phyloP scores from a whole-genome alignment of 2,113 vertebrate genomes.

The Coptodon bakossiorum region DNA sequence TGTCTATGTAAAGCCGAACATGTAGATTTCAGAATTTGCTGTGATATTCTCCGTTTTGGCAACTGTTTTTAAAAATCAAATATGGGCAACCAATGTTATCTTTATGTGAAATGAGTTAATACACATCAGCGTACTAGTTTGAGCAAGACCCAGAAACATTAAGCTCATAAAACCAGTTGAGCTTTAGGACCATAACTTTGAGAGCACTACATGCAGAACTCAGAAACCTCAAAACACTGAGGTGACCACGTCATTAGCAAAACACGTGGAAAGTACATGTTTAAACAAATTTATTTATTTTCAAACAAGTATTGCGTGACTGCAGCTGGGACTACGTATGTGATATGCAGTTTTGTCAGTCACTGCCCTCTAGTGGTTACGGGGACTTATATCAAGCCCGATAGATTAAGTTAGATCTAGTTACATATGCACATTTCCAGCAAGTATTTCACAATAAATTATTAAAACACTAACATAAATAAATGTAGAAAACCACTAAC shows the following conservation, averaged over 20 bases:
- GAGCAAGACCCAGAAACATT: background rate
- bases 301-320: accelerated
- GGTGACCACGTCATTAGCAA: background rate
- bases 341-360: background rate
- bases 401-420: background rate
- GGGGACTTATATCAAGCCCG: background rate
- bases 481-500: background rate
- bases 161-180: background rate
- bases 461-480: background rate
- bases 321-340: accelerated
- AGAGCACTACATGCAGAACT: background rate
- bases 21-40: background rate
- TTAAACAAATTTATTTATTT: background rate
- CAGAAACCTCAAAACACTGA: background rate
- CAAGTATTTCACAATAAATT: background rate
- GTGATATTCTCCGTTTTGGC: background rate
- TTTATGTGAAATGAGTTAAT: background rate
- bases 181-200: background rate
- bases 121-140: background rate
- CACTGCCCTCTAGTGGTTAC: background rate
- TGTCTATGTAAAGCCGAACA: background rate
- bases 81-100: background rate
- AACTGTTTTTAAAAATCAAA: background rate
- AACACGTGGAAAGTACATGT: background rate
- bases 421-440: background rate